A percentile compares a stretch with the other conserved stretches of the same genome.
These are phyloP conservation scores for Subacronicta megacephala DNA, from an alignment of 2,888 invertebrate genomes.

Conservation along the genomic window DNA sequence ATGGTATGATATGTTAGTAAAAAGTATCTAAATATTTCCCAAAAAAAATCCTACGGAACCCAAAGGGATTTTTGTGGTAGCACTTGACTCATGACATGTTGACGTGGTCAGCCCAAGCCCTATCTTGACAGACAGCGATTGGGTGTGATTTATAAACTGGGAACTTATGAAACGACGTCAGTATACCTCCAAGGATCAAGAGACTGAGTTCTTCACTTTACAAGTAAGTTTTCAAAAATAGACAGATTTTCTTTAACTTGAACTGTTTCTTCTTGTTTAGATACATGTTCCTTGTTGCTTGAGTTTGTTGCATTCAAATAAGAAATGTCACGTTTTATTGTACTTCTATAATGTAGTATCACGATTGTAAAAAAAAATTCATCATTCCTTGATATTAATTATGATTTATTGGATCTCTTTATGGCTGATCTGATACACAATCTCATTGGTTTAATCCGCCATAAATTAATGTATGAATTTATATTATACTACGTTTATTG, in stretches of 20 bases:
- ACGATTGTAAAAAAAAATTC: not conserved
- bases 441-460: constrained; percentile 16
- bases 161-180: constrained; percentile 44
- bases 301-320: too few relatives aligned
- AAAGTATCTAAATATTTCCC: too few relatives aligned
- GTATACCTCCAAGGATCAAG: constrained; percentile 49
- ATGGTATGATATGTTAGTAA: too few relatives aligned
- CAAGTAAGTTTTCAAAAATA: constrained; percentile 38
- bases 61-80: not conserved
- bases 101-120: constrained; percentile 60
- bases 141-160: constrained; percentile 73
- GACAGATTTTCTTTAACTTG: not conserved
- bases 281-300: not conserved
- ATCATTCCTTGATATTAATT: not conserved
- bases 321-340: not conserved
- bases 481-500: too few relatives aligned
- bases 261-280: not conserved
- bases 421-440: not conserved
- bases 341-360: not conserved
- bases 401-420: constrained; percentile 9
- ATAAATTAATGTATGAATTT: constrained; percentile 1
- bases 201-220: constrained; percentile 26
- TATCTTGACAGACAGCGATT: constrained; percentile 67
- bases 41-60: constrained; percentile 39
- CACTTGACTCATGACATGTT: constrained; percentile 51